phyloP scores from a whole-genome alignment of 2,797 vertebrate genomes.

The Sandelia bainsii region DNA sequence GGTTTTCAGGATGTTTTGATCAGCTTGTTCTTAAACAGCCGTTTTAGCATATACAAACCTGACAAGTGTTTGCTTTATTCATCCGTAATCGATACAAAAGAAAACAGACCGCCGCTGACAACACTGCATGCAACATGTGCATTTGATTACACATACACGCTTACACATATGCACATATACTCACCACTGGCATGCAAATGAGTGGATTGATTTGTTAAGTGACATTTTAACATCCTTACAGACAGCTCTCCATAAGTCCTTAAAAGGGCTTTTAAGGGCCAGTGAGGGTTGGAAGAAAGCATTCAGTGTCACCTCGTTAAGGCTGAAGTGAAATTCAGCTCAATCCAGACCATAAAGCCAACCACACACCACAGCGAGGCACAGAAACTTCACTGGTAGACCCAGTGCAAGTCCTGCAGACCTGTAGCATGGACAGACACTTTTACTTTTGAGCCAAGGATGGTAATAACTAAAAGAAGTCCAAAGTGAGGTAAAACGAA shows the following conservation, averaged over 20 bases:
- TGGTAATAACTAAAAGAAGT: constrained; percentile 51
- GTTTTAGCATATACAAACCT: constrained; percentile 62
- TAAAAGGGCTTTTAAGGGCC: constrained; percentile 83
- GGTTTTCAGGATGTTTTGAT: constrained; percentile 68
- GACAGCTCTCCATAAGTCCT: constrained; percentile 80
- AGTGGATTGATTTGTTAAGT: constrained; percentile 84
- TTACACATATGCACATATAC: constrained; percentile 13
- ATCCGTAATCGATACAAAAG: constrained; percentile 78
- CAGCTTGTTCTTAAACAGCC: constrained; percentile 52
- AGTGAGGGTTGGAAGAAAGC: constrained; percentile 75
- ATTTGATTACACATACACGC: constrained; percentile 63
- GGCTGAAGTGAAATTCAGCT: constrained; percentile 75
- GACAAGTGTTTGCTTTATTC: constrained; percentile 77
- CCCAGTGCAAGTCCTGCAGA: constrained; percentile 22
- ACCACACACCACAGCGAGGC: constrained; percentile 70
- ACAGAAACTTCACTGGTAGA: constrained; percentile 43
- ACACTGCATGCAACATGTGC: constrained; percentile 62
- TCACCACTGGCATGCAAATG: constrained; percentile 77
- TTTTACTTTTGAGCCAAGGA: constrained; percentile 70
- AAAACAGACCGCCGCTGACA: constrained; percentile 67
- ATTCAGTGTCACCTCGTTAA: constrained; percentile 80
- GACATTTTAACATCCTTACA: constrained; percentile 81
- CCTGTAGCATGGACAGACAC: constrained; percentile 26
- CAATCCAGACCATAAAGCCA: constrained; percentile 76
- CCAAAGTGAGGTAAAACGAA: constrained; percentile 18